These are phyloP conservation scores for Drosophila truncata DNA, from an alignment of 1,140 invertebrate species.

Conservation along the genomic window DNA sequence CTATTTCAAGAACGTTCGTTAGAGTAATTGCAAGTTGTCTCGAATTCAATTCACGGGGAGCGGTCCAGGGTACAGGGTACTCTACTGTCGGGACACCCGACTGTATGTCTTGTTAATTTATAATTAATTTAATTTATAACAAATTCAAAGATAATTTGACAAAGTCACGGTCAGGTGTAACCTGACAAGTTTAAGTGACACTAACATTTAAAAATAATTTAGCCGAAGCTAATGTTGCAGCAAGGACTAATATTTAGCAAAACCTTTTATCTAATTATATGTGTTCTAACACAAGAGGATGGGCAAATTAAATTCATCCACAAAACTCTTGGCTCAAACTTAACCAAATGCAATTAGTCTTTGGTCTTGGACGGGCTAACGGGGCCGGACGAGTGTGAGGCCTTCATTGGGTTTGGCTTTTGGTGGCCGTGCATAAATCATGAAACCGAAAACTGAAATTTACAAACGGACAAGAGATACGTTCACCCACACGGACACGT, in stretches of 20 bases:
- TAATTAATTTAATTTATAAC: too few relatives aligned
- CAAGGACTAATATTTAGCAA: not conserved
- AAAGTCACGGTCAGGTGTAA: too few relatives aligned
- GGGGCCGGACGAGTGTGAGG: not conserved
- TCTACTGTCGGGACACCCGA: too few relatives aligned
- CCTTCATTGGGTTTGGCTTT: constrained; percentile 48
- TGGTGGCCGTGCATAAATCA: constrained; percentile 69
- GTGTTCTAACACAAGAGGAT: not conserved
- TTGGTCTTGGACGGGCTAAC: not conserved
- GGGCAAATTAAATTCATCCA: constrained; percentile 31
- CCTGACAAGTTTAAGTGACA: not conserved
- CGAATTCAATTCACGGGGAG: too few relatives aligned
- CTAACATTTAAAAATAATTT: not conserved
- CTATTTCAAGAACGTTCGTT: too few relatives aligned
- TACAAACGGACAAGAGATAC: constrained; percentile 54
- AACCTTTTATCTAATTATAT: constrained; percentile 24
- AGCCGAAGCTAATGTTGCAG: not conserved
- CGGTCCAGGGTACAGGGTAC: too few relatives aligned
- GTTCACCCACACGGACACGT: constrained; percentile 31
- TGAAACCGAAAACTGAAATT: constrained; percentile 70
- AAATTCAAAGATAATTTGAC: too few relatives aligned
- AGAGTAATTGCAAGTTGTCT: too few relatives aligned
- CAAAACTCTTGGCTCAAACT: constrained; percentile 45
- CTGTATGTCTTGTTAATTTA: too few relatives aligned
- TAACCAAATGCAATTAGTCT: constrained; percentile 70